Base-by-base conservation (phyloP, 2,113 vertebrate species). In the Loxodonta africana region DNA sequence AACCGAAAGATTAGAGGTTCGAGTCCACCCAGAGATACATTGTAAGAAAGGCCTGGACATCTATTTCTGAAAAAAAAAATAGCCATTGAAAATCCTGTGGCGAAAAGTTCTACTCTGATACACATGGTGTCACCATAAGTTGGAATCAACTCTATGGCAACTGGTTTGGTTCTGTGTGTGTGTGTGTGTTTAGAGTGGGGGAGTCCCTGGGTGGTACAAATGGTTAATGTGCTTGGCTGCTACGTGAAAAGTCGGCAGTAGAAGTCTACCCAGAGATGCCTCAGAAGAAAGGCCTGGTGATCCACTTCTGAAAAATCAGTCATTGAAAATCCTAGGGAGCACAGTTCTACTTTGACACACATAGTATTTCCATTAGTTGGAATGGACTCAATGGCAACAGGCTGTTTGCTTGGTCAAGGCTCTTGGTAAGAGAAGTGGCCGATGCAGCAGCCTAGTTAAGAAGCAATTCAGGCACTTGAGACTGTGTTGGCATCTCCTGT, bases 371-470 rank as follows among this genome's bases (percentile, higher is more conserved):
- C 73, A 41, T 41, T 37, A 37, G 37, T 41, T 41, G 37, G 73
- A 20, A 74, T 23, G 20, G 37, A 11, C 37, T 69, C 30, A 4
- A 74, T 74, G 73, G 20, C 37, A 73, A 33, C 69, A 6, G 69
- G 60, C 23, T 73, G 17, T 33, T 73, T 41, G 73, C 3, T 23
- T 74, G 37, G 20, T 23, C n/a, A 80, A 96, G 12, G 48, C n/a
- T 90, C 28, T 80, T 60, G 26, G 21, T 76, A 91, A 80, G 51
- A 94, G 88, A 73, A 74, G 62, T 76, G 84, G 53, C 12, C 88
- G 44, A 37, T 17, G 71, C 12, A 44, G 41, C 77, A 51, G 41
- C 51, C 41, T 41, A n/a, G 18, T 11, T 86, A 73, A 91, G 62
- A 88, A 95, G 25, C 0, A 2, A 46, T 21, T 0, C 23, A 63